Percentiles rank a stretch among this genome's conserved stretches.
phyloP scores from a whole-genome alignment of 2,888 invertebrate species.

The Emesis castigata region DNA sequence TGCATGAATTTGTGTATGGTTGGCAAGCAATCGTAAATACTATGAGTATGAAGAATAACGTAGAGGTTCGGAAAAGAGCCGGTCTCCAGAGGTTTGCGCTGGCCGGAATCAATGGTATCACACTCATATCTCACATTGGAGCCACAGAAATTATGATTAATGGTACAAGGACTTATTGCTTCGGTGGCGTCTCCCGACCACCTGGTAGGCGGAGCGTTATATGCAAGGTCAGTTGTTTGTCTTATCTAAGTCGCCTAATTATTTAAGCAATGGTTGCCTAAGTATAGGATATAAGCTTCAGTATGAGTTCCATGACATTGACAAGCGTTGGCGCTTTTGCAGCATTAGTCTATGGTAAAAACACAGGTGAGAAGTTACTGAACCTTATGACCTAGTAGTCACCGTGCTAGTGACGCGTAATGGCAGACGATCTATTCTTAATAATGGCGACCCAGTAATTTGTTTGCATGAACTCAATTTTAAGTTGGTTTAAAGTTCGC shows the following conservation, averaged over 20 bases:
- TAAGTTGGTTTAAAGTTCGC: too few species aligned
- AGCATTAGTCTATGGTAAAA: too few species aligned
- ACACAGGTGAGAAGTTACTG: too few species aligned
- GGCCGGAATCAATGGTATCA: slow-evolving; percentile 85
- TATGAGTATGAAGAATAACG: slow-evolving; percentile 86
- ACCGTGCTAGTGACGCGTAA: too few species aligned
- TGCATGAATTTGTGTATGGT: slow-evolving; percentile 85
- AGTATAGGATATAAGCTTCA: too few species aligned
- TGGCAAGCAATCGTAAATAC: slow-evolving; percentile 86
- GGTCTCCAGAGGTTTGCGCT: slow-evolving; percentile 83
- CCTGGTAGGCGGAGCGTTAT: slow-evolving; percentile 82
- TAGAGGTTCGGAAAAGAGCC: slow-evolving; percentile 84
- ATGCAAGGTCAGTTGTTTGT: slow-evolving; percentile 80
- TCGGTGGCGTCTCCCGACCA: slow-evolving; percentile 82
- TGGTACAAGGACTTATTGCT: slow-evolving; percentile 82
- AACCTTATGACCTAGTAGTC: too few species aligned
- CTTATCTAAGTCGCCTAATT: not conserved
- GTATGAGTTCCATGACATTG: too few species aligned
- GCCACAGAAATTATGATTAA: slow-evolving; percentile 85
- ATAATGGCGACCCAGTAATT: too few species aligned
- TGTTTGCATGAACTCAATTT: too few species aligned
- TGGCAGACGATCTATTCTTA: too few species aligned
- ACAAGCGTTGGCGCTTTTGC: too few species aligned
- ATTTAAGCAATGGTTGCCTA: too few species aligned
- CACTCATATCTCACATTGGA: slow-evolving; percentile 83